Evolutionary conservation across 2,113 vertebrate genomes (phyloP), one percentile per base, ranked within the genome.

Genomic region (Odontophorus gujanensis): DNA sequence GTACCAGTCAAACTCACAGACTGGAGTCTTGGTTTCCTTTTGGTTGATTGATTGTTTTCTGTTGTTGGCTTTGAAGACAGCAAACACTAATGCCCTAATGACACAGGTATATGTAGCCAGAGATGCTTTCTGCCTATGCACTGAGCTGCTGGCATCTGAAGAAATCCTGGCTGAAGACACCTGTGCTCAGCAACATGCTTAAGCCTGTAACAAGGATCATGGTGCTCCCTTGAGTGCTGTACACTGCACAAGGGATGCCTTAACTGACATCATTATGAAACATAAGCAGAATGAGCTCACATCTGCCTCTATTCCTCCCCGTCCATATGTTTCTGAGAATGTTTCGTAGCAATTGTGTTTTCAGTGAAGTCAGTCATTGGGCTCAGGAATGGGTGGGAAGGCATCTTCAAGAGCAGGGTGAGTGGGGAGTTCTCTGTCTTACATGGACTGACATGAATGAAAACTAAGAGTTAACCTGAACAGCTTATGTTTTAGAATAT

Each of bases 381-480:
- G n/a, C 13, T 42, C 36, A 15, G 51, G 36, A 58, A 36, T 1
- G 0, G 36, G 19, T 81, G 18, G 34, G 22, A n/a, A 77, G 34
- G 11, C 1, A 1, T 21, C 48, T 65, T 12, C 28, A 53, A 43
- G 51, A 58, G 16, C 20, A 25, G 7, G 21, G 15, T 3, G 2
- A 8, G 15, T 15, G 3, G 2, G 15, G 38, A 59, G 34, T 59
- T 75, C 47, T 82, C 24, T 45, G 32, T 45, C n/a, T 30, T 61
- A 0, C 1, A 0, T n/a, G 32, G 48, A 22, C 61, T 28, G 38
- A 36, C 30, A 13, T 19, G 18, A 25, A 1, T 0, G 0, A 42
- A 20, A 40, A 14, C 47, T 26, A 6, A 18, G 15, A 40, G 21
- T 42, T 3, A 0, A 22, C 3, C 1, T 15, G 7, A 26, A 36